These are phyloP conservation scores for Hoplodrina ambigua DNA, from an alignment of 2,888 invertebrate species.

Conservation along the genomic window DNA sequence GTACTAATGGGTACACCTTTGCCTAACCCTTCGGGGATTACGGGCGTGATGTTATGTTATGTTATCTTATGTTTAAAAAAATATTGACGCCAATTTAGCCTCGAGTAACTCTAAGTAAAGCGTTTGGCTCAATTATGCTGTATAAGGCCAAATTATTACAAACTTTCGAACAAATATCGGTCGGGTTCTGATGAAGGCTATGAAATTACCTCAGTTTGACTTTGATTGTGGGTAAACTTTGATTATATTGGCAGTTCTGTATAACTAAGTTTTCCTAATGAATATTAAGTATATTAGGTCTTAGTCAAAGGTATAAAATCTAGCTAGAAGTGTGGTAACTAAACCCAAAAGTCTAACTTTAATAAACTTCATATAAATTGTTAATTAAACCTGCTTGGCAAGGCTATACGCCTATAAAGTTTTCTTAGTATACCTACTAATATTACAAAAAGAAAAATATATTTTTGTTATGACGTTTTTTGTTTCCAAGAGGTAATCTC, in stretches of 20 bases:
- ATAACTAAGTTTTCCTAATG: conserved; percentile 24
- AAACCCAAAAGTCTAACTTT: background rate
- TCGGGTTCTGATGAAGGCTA: conserved; percentile 24
- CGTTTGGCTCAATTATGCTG: background rate
- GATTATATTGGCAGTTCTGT: conserved; percentile 17
- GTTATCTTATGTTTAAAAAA: too few species aligned
- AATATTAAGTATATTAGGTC: conserved; percentile 21
- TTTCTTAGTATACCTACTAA: background rate
- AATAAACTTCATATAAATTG: background rate
- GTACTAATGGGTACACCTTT: too few species aligned
- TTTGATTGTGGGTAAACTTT: conserved; percentile 33
- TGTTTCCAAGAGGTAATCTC: too few species aligned
- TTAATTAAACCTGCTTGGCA: too few species aligned
- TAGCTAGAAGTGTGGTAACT: background rate
- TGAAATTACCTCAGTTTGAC: conserved; percentile 36
- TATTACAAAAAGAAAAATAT: too few species aligned
- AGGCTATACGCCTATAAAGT: background rate
- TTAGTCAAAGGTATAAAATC: background rate
- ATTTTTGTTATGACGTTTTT: too few species aligned
- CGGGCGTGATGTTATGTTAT: too few species aligned
- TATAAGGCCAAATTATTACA: conserved; percentile 31
- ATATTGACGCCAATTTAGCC: too few species aligned
- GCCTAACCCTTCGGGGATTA: too few species aligned
- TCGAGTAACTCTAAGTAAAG: background rate
- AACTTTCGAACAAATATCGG: conserved; percentile 45